Conservation (phyloP, 2,888 invertebrate species). For the Rhagonycha lutea region DNA sequence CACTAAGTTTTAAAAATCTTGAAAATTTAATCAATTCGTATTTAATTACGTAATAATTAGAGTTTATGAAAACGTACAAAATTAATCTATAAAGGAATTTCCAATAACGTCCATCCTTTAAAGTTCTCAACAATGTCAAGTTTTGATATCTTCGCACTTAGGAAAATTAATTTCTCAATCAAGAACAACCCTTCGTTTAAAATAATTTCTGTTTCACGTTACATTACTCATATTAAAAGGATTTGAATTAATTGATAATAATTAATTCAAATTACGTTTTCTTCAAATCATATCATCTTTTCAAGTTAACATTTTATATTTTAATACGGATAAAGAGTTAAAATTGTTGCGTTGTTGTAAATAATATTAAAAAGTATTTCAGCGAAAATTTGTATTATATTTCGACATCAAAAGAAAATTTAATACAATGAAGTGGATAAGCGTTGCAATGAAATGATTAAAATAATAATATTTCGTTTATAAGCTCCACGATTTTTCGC, state of each 20-base stretch:
- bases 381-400: not conserved
- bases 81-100: not conserved
- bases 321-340: not conserved
- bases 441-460: not conserved
- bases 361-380: not conserved
- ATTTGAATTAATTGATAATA: not conserved
- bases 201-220: not conserved
- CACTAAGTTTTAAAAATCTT: not conserved
- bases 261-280: not conserved
- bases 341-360: not conserved
- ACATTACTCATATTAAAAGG: not conserved
- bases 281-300: not conserved
- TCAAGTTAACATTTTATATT: not conserved
- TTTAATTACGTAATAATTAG: not conserved
- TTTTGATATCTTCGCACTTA: conserved; percentile 8
- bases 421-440: not conserved
- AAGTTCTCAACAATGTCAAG: conserved; percentile 1
- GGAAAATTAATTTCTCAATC: conserved; percentile 16
- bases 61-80: not conserved
- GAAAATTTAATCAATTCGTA: not conserved
- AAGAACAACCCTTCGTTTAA: conserved; percentile 1
- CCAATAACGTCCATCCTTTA: not conserved
- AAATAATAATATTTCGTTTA: not conserved
- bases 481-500: not conserved
- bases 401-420: not conserved